Conservation (phyloP, 2,113 vertebrate genomes). For the Rhodinocichla rosea region DNA sequence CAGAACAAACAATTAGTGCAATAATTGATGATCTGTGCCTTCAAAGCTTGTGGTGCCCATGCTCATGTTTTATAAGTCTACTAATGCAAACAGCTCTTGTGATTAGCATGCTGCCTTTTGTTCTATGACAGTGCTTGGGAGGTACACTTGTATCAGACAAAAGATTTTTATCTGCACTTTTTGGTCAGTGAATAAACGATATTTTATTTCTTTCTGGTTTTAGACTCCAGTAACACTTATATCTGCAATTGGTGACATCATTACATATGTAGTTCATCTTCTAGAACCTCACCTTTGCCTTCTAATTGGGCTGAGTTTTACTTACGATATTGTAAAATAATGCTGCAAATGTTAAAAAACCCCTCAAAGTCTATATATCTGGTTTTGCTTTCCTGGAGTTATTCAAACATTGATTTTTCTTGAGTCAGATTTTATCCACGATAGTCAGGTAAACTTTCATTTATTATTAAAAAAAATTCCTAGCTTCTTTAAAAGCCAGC, state of each 20-base stretch:
- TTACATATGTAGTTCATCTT: slow-evolving; percentile 73
- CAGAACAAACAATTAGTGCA: slow-evolving; percentile 81
- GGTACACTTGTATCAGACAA: slow-evolving; percentile 59
- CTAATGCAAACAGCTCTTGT: slow-evolving; percentile 76
- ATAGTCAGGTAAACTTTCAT: background rate
- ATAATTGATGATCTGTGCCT: slow-evolving; percentile 81
- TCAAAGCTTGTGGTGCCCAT: slow-evolving; percentile 75
- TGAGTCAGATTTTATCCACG: slow-evolving; percentile 34
- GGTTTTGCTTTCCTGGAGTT: slow-evolving; percentile 21
- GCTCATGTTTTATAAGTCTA: slow-evolving; percentile 71
- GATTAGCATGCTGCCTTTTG: slow-evolving; percentile 71
- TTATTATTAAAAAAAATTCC: background rate
- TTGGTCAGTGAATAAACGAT: slow-evolving; percentile 64
- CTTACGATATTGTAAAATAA: slow-evolving; percentile 31
- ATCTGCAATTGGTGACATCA: slow-evolving; percentile 77
- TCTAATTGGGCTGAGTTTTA: slow-evolving; percentile 36
- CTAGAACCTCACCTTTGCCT: slow-evolving; percentile 31
- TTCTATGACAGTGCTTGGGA: slow-evolving; percentile 32
- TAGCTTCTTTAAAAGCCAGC: background rate
- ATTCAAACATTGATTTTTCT: slow-evolving; percentile 38
- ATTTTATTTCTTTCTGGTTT: slow-evolving; percentile 71
- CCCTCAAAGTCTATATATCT: background rate
- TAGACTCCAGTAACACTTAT: slow-evolving; percentile 78
- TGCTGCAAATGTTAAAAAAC: slow-evolving; percentile 25
- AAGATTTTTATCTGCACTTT: slow-evolving; percentile 72